Evolutionary conservation across 1,140 invertebrate genomes (phyloP), one percentile per base, ranked within the genome.

Genomic region (Brachionus rubens): DNA sequence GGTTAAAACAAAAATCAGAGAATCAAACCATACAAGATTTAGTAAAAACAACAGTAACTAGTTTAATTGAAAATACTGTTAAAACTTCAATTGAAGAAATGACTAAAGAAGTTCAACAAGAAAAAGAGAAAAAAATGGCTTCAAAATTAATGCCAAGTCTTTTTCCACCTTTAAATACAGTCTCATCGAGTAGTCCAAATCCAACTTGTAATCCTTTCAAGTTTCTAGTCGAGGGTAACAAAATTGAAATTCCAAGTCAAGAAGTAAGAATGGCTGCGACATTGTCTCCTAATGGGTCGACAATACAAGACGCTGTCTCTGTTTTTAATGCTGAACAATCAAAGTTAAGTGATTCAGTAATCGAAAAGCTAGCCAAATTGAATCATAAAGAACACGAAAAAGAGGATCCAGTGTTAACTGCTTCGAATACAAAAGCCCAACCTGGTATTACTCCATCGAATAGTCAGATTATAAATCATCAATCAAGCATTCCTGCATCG

Each of bases 71-170:
- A 14, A 65, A 43, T 24, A 65, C 59, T 19, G 59, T 65, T 4
- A 65, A 65, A 43, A 14, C 59, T 14, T 65, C 59, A 43, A 65
- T 65, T 14, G 59, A 65, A 26, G 59, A 65, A 43, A 65, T 65
- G 40, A 65, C 40, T 41, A 65, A 65, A 28, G 59, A 65, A 46
- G 21, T 65, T 2, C 19, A 26, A 28, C 36, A 65, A 36, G 59
- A 65, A 65, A 65, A 65, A 24, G 40, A 65, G 24, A 59, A 59
- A 28, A 59, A 59, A n/a, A 1, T 59, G 3, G 54, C 59, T 16
- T 5, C 36, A 19, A 65, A 65, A 65, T 65, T 65, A 28, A 65
- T 65, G 59, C 59, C 59, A 10, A 41, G 40, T 43, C 24, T 65
- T 2, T 65, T 65, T 21, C 59, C 59, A 12, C 2, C 5, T 46